Conservation (phyloP, 2,888 invertebrate genomes). For the Patella caerulea region DNA sequence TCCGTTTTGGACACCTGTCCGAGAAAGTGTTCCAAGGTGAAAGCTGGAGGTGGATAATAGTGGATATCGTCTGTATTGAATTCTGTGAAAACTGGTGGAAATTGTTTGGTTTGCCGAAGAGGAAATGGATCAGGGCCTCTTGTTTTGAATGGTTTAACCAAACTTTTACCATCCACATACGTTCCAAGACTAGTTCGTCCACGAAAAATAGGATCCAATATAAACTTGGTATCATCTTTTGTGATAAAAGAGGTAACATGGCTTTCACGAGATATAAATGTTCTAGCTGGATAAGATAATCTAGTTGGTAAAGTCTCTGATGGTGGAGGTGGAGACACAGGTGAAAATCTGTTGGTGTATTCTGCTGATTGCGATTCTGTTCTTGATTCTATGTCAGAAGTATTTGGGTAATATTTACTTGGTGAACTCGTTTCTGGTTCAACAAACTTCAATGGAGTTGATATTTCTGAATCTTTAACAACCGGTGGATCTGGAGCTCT, state of each 20-base stretch:
- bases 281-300: constrained; percentile 28
- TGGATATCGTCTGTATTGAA: constrained; percentile 57
- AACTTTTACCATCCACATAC: constrained; percentile 61
- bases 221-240: constrained; percentile 54
- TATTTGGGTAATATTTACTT: constrained; percentile 43
- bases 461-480: constrained; percentile 27
- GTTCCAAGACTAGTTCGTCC: constrained; percentile 57
- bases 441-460: constrained; percentile 29
- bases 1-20: constrained; percentile 53
- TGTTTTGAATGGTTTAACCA: constrained; percentile 61
- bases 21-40: constrained; percentile 66
- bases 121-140: constrained; percentile 64
- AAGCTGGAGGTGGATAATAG: constrained; percentile 57
- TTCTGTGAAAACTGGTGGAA: constrained; percentile 49
- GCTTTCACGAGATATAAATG: constrained; percentile 27
- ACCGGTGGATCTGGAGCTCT: constrained; percentile 53
- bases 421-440: constrained; percentile 30
- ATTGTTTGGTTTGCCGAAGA: constrained; percentile 47
- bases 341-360: not conserved
- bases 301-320: constrained; percentile 52
- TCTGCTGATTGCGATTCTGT: not conserved
- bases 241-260: constrained; percentile 42
- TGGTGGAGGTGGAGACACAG: constrained; percentile 56
- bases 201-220: constrained; percentile 56
- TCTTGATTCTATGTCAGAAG: constrained; percentile 45